A percentile compares a stretch with the other conserved stretches of the same genome.
Evolutionary conservation across 2,888 invertebrate species (phyloP).

Genomic region (Spicauda simplicius): DNA sequence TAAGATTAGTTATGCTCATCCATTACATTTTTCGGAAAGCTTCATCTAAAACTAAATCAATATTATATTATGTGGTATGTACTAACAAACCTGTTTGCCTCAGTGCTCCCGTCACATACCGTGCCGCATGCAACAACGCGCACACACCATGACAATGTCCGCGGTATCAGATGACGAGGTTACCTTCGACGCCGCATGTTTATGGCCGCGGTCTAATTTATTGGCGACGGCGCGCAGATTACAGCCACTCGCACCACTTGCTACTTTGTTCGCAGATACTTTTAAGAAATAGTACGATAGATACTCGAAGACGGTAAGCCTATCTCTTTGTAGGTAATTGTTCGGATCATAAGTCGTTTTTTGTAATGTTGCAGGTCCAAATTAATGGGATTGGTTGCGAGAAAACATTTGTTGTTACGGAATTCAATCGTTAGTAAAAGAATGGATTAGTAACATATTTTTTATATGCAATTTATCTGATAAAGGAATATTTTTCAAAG

Average conservation of each 20-base stretch:
- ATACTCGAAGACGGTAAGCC: constrained; percentile 7
- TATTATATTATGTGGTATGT: too few relatives aligned
- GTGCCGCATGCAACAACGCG: constrained; percentile 44
- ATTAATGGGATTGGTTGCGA: background rate
- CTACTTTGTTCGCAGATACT: constrained; percentile 26
- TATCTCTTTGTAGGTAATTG: constrained; percentile 25
- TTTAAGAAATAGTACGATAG: constrained; percentile 22
- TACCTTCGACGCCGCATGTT: constrained; percentile 62
- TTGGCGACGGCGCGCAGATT: constrained; percentile 53
- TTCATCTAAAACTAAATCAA: too few relatives aligned
- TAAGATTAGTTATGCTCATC: too few relatives aligned
- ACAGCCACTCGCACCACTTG: constrained; percentile 46
- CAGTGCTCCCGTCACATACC: background rate
- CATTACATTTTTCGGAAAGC: too few relatives aligned
- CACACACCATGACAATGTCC: constrained; percentile 37
- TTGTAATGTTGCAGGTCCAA: background rate
- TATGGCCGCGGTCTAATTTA: constrained; percentile 73
- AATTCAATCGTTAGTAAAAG: too few relatives aligned
- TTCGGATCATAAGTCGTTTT: constrained; percentile 7
- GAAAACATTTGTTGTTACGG: background rate
- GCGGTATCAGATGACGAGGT: constrained; percentile 45
- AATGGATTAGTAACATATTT: too few relatives aligned
- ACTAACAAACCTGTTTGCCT: background rate
- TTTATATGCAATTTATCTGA: too few relatives aligned
- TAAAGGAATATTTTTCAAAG: too few relatives aligned